Percentiles rank a stretch among this genome's conserved stretches.
Evolutionary conservation across 1,140 invertebrate species (phyloP).

Genomic region (Meloidogyne floridensis): DNA sequence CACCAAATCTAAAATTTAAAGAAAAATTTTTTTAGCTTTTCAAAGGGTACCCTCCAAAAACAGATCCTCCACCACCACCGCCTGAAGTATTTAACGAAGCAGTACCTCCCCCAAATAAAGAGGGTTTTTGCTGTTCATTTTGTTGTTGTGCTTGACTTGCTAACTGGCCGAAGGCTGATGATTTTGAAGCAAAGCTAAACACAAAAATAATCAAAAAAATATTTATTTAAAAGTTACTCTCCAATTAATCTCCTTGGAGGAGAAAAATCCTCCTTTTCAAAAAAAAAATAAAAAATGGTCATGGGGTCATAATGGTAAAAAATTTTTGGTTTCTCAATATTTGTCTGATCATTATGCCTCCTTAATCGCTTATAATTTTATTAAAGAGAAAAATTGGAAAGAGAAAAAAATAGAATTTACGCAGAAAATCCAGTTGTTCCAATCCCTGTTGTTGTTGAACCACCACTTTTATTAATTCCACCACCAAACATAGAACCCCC

Average conservation of each 20-base stretch:
- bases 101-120: conserved; percentile 12
- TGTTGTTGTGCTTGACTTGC: conserved; percentile 23
- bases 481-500: conserved; percentile 25
- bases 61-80: background rate
- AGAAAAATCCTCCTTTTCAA: too few species aligned
- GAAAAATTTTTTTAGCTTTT: too few species aligned
- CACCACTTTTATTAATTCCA: conserved; percentile 1
- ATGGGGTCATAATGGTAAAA: too few species aligned
- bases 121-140: background rate
- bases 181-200: conserved; percentile 17
- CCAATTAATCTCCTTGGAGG: too few species aligned
- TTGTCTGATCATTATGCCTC: too few species aligned
- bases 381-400: background rate
- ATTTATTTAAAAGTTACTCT: background rate
- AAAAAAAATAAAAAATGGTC: too few species aligned
- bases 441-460: background rate
- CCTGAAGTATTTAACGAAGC: background rate
- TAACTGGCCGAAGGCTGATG: conserved; percentile 24
- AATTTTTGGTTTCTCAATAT: too few species aligned
- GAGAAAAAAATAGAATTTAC: background rate
- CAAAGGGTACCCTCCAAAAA: background rate
- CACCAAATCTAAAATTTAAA: background rate
- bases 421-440: conserved; percentile 19
- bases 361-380: too few species aligned
- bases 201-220: background rate